Evolutionary conservation across 2,888 invertebrate species (phyloP).

Genomic region (Alentia gelatinosa): DNA sequence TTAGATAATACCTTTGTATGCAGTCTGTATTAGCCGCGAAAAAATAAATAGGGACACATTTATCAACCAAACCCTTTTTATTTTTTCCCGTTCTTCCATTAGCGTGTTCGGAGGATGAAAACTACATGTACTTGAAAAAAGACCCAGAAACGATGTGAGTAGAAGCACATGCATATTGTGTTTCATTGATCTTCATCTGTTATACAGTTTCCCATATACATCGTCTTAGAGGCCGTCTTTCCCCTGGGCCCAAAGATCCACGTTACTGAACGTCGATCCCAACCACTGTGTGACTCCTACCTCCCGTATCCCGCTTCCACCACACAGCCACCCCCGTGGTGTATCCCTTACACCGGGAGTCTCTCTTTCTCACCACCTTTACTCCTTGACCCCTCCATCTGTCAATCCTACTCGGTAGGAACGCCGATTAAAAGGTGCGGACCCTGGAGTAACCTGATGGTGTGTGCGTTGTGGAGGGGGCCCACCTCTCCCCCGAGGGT

Average conservation of each 20-base stretch:
- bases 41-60: too few relatives aligned
- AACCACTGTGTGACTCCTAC: not conserved
- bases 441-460: not conserved
- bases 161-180: too few relatives aligned
- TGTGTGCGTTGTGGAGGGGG: not conserved
- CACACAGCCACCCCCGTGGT: not conserved
- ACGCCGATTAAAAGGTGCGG: not conserved
- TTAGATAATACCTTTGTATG: too few relatives aligned
- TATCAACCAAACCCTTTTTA: too few relatives aligned
- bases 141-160: too few relatives aligned
- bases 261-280: too few relatives aligned
- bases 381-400: not conserved
- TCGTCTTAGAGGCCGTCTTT: not conserved
- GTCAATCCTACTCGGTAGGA: not conserved
- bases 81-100: too few relatives aligned
- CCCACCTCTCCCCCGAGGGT: too few relatives aligned
- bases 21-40: too few relatives aligned
- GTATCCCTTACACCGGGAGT: not conserved
- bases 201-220: not conserved
- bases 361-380: not conserved
- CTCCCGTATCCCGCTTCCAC: not conserved
- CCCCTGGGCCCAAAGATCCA: not conserved
- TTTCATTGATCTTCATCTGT: not conserved
- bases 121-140: too few relatives aligned
- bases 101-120: too few relatives aligned